phyloP scores from a whole-genome alignment of 2,888 invertebrate genomes.

The Pycnomerus fuliginosus region DNA sequence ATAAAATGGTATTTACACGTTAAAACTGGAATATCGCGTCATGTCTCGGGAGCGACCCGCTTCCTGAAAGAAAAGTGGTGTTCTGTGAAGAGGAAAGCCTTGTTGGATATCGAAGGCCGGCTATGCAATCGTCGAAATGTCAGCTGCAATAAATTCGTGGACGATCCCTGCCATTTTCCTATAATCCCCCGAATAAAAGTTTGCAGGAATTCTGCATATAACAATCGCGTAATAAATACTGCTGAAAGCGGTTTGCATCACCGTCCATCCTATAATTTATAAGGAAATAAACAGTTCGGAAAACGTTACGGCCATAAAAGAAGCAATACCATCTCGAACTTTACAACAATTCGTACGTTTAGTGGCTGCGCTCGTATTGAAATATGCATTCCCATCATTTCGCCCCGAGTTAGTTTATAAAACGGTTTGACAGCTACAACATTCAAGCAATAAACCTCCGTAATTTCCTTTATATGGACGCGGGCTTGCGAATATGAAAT shows the following conservation, averaged over 20 bases:
- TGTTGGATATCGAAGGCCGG: constrained; percentile 4
- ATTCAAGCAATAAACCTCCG: constrained; percentile 13
- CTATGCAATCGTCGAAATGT: constrained; percentile 7
- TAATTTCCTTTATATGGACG: constrained; percentile 18
- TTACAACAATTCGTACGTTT: constrained; percentile 18
- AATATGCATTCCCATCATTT: constrained; percentile 19
- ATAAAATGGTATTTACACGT: too few species aligned
- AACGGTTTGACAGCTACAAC: constrained; percentile 19
- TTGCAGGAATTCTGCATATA: constrained; percentile 3
- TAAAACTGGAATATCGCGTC: too few species aligned
- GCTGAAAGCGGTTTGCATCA: constrained; percentile 8
- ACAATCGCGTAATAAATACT: constrained; percentile 9
- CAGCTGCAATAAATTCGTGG: constrained; percentile 6
- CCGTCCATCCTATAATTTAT: constrained; percentile 15
- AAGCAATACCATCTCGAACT: constrained; percentile 11
- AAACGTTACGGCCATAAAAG: constrained; percentile 13
- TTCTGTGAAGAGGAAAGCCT: constrained; percentile 8
- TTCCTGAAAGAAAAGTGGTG: constrained; percentile 13
- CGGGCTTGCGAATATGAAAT: constrained; percentile 16
- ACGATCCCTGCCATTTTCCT: too few species aligned
- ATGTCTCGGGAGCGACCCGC: too few species aligned
- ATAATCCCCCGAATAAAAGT: too few species aligned
- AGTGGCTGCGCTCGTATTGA: constrained; percentile 14
- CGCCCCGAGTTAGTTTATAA: constrained; percentile 15
- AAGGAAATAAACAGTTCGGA: constrained; percentile 18